A percentile compares a stretch with the other conserved stretches of the same genome.
phyloP scores from a whole-genome alignment of 2,113 vertebrate species.

The Diphyllodes magnificus region DNA sequence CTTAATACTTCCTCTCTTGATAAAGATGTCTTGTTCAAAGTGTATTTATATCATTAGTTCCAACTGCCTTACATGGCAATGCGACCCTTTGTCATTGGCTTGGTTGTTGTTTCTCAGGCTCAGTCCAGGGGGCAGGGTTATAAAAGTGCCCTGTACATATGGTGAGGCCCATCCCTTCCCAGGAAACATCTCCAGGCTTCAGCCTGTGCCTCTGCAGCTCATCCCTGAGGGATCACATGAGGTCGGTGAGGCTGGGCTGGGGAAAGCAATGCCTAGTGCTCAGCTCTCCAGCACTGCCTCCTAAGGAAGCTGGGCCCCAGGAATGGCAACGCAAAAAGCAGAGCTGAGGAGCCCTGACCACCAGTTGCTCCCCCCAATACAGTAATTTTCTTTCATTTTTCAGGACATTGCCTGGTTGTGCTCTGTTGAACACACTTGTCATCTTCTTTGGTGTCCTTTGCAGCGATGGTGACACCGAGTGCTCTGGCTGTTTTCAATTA shows the following conservation, averaged over 20 bases:
- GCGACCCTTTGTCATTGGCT: background rate
- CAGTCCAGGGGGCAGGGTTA: background rate
- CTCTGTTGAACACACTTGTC: background rate
- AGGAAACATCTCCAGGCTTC: background rate
- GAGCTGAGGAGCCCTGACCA: background rate
- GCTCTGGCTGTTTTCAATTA: background rate
- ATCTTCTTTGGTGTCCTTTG: background rate
- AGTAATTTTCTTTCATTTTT: background rate
- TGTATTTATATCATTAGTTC: slow-evolving; percentile 44
- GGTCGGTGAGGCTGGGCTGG: background rate
- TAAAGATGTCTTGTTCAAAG: slow-evolving; percentile 38
- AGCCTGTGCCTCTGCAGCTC: background rate
- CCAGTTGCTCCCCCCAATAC: fast-evolving
- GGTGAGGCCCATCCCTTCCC: background rate
- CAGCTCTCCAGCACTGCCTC: background rate
- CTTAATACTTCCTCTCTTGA: slow-evolving; percentile 51
- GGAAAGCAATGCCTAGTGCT: fast-evolving
- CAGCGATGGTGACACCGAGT: fast-evolving
- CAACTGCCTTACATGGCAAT: slow-evolving; percentile 32
- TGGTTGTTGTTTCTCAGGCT: background rate
- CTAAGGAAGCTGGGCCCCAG: background rate
- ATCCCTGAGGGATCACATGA: background rate
- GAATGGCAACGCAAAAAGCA: background rate
- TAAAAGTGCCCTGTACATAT: background rate
- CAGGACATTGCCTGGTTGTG: background rate